These are phyloP conservation scores for Microtus montanus DNA, from an alignment of 2,113 vertebrate species.

Conservation along the genomic window DNA sequence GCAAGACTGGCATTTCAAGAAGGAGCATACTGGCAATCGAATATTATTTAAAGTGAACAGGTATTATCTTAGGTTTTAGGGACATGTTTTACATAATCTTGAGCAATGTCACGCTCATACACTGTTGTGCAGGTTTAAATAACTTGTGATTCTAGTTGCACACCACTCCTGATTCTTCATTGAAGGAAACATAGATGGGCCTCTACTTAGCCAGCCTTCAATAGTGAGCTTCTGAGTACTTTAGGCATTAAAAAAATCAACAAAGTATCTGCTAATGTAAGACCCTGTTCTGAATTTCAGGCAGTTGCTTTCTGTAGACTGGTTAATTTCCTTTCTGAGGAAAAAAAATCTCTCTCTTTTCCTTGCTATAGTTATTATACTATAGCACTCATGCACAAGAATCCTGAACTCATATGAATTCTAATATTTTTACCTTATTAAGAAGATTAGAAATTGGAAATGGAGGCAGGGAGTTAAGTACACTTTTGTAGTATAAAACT, in stretches of 20 bases:
- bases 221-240: background rate
- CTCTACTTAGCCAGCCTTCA: background rate
- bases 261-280: background rate
- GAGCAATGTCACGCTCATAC: background rate
- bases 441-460: background rate
- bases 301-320: background rate
- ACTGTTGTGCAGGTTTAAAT: background rate
- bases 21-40: background rate
- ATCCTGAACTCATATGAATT: background rate
- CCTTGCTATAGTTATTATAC: too few relatives aligned
- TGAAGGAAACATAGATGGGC: rapidly evolving
- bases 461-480: too few relatives aligned
- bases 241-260: background rate
- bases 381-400: too few relatives aligned
- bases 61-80: background rate
- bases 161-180: background rate
- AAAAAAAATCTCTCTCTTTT: background rate
- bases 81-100: background rate
- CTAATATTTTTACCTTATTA: too few relatives aligned
- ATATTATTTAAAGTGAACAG: background rate
- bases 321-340: background rate
- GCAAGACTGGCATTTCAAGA: background rate
- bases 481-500: background rate
- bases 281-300: background rate
- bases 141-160: background rate